Evolutionary conservation across 2,888 invertebrate genomes (phyloP), one percentile per base, ranked within the genome.

Genomic region (Tetheella fluctuosa): DNA sequence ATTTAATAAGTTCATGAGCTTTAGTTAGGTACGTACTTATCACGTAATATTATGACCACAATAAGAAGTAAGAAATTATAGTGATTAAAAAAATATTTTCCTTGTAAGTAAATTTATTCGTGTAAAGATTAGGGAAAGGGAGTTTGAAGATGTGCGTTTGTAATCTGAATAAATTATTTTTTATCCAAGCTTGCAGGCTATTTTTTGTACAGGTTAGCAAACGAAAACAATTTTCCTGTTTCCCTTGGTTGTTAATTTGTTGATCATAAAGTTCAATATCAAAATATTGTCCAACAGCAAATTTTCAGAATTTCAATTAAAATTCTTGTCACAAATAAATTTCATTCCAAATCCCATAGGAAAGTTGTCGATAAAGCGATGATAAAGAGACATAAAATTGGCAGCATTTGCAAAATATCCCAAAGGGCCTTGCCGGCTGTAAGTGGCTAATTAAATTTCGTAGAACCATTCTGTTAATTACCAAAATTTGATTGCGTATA

Each of bases 401-500:
- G 60, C 61, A 69, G 56, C 64, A 65, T 60, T 60, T 64, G 58
- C 52, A 59, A 34, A 34, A 34, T 56, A 42, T 48, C 53, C 64
- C 61, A 60, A 61, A 57, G 61, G 61, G 25, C 57, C 55, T 54
- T 25, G 59, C 63, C 59, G 59, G 34, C 60, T 60, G 62, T 60
- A 60, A 69, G 59, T 65, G 55, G 57, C 71, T 71, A 77, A 77
- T 78, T 73, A 77, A 79, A 77, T 71, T 64, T 58, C 66, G 65
- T 59, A 60, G 42, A 71, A 63, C 69, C 62, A 66, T 75, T 73
- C 59, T 64, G 65, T 67, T 75, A 71, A 76, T 73, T 75, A 73
- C 62, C 53, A 60, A 60, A 74, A 71, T 71, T 68, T 68, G 64
- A 75, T 72, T 73, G 63, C 58, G 57, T 64, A 65, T 66, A 61